Evolutionary conservation across 2,888 invertebrate genomes (phyloP).

Genomic region (Plutella xylostella): DNA sequence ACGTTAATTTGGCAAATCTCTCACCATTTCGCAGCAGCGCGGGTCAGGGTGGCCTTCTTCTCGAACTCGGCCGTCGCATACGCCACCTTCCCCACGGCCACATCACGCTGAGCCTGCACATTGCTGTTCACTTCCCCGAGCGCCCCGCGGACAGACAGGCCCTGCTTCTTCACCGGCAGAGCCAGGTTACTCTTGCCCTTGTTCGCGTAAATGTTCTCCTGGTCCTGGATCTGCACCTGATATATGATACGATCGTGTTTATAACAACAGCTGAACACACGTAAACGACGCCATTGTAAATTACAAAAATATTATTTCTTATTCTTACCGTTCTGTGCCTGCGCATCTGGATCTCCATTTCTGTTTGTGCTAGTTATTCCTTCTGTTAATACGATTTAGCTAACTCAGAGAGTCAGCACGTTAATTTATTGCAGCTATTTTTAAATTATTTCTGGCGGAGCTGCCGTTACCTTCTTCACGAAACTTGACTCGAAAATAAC

Average conservation of each 20-base stretch:
- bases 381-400: background rate
- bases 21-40: constrained; percentile 36
- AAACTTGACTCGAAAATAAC: constrained; percentile 20
- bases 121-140: constrained; percentile 55
- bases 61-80: constrained; percentile 44
- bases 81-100: constrained; percentile 40
- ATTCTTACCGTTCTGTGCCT: constrained; percentile 37
- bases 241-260: background rate
- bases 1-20: constrained; percentile 4
- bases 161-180: constrained; percentile 38
- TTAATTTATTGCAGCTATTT: background rate
- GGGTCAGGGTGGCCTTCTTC: constrained; percentile 39
- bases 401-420: background rate
- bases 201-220: constrained; percentile 43
- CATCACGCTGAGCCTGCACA: constrained; percentile 40
- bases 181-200: constrained; percentile 38
- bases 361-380: constrained; percentile 2
- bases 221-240: constrained; percentile 43
- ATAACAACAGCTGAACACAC: constrained; percentile 7
- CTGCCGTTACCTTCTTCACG: background rate
- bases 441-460: background rate
- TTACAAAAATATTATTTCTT: constrained; percentile 16
- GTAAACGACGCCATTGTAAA: background rate
- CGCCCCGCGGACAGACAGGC: constrained; percentile 43
- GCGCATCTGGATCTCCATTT: constrained; percentile 29